A percentile compares a stretch with the other conserved stretches of the same genome.
phyloP scores from a whole-genome alignment of 2,113 vertebrate genomes.

The Garra rufa region DNA sequence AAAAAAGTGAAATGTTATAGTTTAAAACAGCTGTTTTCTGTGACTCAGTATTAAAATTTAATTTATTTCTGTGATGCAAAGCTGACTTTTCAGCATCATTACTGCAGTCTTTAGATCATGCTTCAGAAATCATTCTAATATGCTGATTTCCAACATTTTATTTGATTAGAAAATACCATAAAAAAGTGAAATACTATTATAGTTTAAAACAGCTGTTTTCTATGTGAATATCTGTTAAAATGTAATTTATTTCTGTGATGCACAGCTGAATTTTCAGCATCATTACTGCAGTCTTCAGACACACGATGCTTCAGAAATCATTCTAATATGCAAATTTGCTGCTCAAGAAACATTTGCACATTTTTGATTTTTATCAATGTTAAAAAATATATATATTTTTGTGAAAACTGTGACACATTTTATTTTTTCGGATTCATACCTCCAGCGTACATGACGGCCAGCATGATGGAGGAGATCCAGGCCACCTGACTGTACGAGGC shows the following conservation, averaged over 20 bases:
- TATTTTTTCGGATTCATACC: slow-evolving; percentile 73
- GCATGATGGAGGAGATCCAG: slow-evolving; percentile 98
- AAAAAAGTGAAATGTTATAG: too few species aligned
- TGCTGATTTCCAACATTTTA: too few species aligned
- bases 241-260: neutral
- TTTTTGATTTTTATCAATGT: neutral
- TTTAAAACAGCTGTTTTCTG: too few species aligned
- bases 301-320: too few species aligned
- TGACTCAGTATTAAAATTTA: too few species aligned
- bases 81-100: too few species aligned
- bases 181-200: neutral
- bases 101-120: too few species aligned
- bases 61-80: too few species aligned
- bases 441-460: slow-evolving; percentile 98
- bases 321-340: too few species aligned
- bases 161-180: too few species aligned
- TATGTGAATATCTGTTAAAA: neutral
- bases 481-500: slow-evolving; percentile 89
- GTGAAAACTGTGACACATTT: neutral
- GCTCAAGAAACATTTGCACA: neutral
- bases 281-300: too few species aligned
- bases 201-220: neutral
- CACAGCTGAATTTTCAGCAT: neutral
- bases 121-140: too few species aligned
- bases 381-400: neutral